Percentiles rank a stretch among this genome's conserved stretches.
These are phyloP conservation scores for Paracentrotus lividus DNA, from an alignment of 53 echinoderm and acorn worm genomes.

Conservation along the genomic window DNA sequence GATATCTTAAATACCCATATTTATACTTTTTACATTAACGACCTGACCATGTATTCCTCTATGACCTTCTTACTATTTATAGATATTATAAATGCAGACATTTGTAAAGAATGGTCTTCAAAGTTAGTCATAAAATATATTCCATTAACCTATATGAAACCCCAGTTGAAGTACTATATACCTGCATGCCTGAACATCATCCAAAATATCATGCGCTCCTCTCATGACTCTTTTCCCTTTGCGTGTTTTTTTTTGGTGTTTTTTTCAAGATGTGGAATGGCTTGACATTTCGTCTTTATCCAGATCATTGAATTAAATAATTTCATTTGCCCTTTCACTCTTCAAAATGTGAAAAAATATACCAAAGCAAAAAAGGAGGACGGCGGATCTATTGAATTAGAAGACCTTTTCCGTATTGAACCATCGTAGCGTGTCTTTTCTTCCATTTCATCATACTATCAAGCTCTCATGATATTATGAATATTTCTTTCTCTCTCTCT, in stretches of 20 bases:
- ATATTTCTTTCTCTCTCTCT: not conserved
- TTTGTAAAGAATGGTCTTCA: not conserved
- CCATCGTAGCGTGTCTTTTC: not conserved
- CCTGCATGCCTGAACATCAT: not conserved
- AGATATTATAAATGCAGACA: not conserved
- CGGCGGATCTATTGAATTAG: constrained; percentile 13
- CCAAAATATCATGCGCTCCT: not conserved
- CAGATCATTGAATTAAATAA: not conserved
- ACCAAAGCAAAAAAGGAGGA: not conserved
- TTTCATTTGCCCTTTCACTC: constrained; percentile 18
- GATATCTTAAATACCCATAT: no score
- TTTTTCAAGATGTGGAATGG: not conserved
- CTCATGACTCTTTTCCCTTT: not conserved
- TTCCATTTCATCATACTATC: not conserved
- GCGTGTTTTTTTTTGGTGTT: not conserved
- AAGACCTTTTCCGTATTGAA: not conserved
- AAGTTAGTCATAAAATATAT: not conserved
- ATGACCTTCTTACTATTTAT: not conserved
- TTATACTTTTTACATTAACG: no score
- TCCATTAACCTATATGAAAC: constrained; percentile 26
- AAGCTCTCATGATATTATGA: not conserved
- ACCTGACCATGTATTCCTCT: no score
- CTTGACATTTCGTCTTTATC: constrained; percentile 16
- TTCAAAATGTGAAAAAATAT: not conserved
- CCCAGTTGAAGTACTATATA: not conserved